These are phyloP conservation scores for Epicampocera succincta DNA, from an alignment of 2,888 invertebrate species.

Conservation along the genomic window DNA sequence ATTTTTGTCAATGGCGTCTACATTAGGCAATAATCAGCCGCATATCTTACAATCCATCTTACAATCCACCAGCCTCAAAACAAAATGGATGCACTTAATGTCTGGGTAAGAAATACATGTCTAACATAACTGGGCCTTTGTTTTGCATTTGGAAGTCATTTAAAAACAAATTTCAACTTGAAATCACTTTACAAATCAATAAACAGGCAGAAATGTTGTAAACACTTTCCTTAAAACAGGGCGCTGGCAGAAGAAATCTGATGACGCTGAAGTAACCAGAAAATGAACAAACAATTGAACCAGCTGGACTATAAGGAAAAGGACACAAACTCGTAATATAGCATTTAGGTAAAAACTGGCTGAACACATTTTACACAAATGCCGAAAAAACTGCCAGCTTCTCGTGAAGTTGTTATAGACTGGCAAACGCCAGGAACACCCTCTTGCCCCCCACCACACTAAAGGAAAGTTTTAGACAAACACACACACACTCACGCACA, in stretches of 20 bases:
- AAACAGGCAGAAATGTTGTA: too few species aligned
- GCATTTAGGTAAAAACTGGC: constrained; percentile 56
- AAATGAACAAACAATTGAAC: constrained; percentile 30
- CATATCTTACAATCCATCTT: too few species aligned
- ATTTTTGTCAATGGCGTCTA: too few species aligned
- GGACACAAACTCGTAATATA: constrained; percentile 7
- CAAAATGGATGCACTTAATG: too few species aligned
- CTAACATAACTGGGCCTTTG: too few species aligned
- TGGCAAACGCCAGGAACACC: constrained; percentile 13
- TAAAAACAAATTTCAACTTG: too few species aligned
- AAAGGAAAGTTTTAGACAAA: not conserved
- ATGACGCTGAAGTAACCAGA: constrained; percentile 50
- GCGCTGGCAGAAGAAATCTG: not conserved
- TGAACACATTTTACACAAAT: constrained; percentile 66
- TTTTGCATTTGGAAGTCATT: too few species aligned
- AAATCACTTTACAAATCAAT: too few species aligned
- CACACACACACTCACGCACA: not conserved
- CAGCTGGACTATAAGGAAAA: not conserved
- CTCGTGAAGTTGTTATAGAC: constrained; percentile 19
- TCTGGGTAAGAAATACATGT: too few species aligned
- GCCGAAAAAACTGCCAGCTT: constrained; percentile 70
- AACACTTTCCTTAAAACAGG: not conserved
- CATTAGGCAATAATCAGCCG: too few species aligned
- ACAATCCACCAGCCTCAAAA: too few species aligned
- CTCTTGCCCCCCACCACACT: not conserved